These are phyloP conservation scores for Nanger granti DNA, from an alignment of 2,113 vertebrate species.

Conservation along the genomic window DNA sequence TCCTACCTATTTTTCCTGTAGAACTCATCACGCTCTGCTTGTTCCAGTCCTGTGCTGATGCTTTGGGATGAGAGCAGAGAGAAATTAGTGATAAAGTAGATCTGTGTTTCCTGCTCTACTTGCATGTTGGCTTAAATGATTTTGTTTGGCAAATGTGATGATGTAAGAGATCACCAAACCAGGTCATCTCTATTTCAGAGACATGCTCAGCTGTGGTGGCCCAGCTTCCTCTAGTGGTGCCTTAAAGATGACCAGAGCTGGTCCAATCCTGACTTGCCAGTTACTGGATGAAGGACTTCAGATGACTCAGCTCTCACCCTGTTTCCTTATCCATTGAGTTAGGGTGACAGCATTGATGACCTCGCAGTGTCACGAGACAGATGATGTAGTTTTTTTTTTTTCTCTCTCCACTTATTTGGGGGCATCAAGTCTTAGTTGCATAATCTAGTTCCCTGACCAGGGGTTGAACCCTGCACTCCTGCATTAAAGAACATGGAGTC, in stretches of 20 bases:
- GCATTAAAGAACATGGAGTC: neutral
- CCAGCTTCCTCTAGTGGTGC: neutral
- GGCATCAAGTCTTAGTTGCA: neutral
- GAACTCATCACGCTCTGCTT: neutral
- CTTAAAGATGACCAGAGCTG: neutral
- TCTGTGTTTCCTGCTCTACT: neutral
- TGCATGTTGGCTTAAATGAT: neutral
- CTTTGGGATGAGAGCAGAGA: neutral
- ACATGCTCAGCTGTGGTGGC: neutral
- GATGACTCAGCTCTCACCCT: neutral
- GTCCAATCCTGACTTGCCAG: neutral
- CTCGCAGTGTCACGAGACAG: neutral
- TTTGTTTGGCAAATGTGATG: neutral
- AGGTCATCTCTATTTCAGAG: neutral
- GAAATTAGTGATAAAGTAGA: neutral
- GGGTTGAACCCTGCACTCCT: neutral
- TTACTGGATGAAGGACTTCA: neutral
- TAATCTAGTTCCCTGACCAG: neutral
- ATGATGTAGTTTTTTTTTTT: neutral
- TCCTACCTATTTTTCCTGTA: neutral
- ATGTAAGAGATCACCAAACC: neutral
- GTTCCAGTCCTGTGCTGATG: neutral
- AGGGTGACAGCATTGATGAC: neutral
- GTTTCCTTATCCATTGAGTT: neutral
- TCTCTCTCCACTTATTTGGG: neutral